Conservation (phyloP, 23 tunicate species). For the Trididemnum nubilum region DNA sequence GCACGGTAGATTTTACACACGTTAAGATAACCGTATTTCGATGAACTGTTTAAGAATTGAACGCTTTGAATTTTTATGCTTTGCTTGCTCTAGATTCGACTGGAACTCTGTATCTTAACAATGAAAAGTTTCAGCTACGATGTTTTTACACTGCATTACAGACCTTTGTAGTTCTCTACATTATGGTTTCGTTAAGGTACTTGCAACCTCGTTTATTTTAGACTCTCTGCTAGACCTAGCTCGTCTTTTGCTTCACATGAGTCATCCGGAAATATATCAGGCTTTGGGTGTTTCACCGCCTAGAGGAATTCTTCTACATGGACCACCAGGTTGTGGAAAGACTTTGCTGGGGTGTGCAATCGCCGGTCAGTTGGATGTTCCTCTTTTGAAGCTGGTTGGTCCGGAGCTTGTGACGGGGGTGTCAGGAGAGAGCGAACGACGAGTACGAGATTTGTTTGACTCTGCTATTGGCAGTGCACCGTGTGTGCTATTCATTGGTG, state of each 20-base stretch:
- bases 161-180: neutral
- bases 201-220: too few relatives aligned
- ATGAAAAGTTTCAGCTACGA: too few relatives aligned
- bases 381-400: slow-evolving; percentile 64
- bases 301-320: slow-evolving; percentile 80
- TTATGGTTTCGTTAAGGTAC: too few relatives aligned
- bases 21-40: too few relatives aligned
- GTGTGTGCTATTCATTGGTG: slow-evolving; percentile 80
- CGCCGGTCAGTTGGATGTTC: slow-evolving; percentile 76
- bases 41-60: too few relatives aligned
- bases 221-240: slow-evolving; percentile 52
- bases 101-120: too few relatives aligned
- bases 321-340: slow-evolving; percentile 99
- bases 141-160: neutral
- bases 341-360: slow-evolving; percentile 73
- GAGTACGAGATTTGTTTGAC: slow-evolving; percentile 74
- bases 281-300: slow-evolving; percentile 88
- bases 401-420: slow-evolving; percentile 80
- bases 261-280: slow-evolving; percentile 64
- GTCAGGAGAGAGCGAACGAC: slow-evolving; percentile 79
- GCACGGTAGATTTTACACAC: too few relatives aligned
- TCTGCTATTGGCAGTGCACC: slow-evolving; percentile 64
- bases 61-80: too few relatives aligned
- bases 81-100: too few relatives aligned
- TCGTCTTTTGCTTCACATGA: slow-evolving; percentile 63